These are phyloP conservation scores for Megalops atlanticus DNA, from an alignment of 2,113 vertebrate genomes.

Conservation along the genomic window DNA sequence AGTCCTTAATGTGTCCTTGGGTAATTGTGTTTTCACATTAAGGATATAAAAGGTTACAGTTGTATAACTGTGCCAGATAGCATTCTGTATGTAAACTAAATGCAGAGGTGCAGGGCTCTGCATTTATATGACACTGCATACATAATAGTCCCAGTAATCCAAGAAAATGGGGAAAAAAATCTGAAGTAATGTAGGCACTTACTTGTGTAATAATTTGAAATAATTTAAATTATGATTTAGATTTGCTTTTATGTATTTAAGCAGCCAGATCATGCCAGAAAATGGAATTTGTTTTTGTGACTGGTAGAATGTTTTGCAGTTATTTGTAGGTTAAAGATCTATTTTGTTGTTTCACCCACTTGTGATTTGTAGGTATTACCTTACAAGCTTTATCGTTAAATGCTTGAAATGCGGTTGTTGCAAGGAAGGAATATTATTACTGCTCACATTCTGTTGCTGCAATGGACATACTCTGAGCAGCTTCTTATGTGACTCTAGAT, in stretches of 20 bases:
- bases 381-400: not conserved
- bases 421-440: not conserved
- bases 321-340: too few species aligned
- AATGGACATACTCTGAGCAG: slow-evolving; percentile 12
- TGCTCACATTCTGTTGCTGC: not conserved
- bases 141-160: not conserved
- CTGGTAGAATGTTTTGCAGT: too few species aligned
- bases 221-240: too few species aligned
- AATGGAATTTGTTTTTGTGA: too few species aligned
- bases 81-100: slow-evolving; percentile 3
- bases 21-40: slow-evolving; percentile 10
- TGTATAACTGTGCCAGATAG: slow-evolving; percentile 3
- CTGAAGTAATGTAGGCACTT: too few species aligned
- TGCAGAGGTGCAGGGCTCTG: not conserved
- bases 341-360: not conserved
- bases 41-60: slow-evolving; percentile 8
- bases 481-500: slow-evolving; percentile 61
- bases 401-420: not conserved
- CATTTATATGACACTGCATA: not conserved
- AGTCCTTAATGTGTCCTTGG: slow-evolving; percentile 5
- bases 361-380: not conserved
- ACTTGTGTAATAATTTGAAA: too few species aligned
- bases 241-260: too few species aligned
- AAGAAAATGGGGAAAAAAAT: not conserved
- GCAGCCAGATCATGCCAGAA: too few species aligned